Percentiles rank a stretch among this genome's conserved stretches.
These are phyloP conservation scores for Myrmophylax atrothorax DNA, from an alignment of 2,113 vertebrate genomes.

Conservation along the genomic window DNA sequence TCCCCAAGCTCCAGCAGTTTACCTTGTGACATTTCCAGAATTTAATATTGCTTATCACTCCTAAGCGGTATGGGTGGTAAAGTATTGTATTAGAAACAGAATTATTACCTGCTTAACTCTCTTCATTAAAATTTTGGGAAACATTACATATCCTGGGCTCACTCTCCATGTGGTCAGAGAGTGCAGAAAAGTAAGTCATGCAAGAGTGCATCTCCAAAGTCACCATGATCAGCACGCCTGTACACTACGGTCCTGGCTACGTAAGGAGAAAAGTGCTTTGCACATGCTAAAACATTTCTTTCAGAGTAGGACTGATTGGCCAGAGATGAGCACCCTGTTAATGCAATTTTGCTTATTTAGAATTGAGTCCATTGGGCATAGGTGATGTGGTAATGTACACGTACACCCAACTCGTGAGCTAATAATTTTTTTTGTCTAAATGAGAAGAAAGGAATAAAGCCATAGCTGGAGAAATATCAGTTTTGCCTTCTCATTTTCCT, in stretches of 20 bases:
- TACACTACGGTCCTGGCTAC: neutral
- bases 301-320: neutral
- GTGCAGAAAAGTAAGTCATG: neutral
- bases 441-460: neutral
- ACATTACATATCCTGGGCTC: neutral
- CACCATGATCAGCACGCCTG: neutral
- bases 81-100: neutral
- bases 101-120: neutral
- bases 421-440: neutral
- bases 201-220: neutral
- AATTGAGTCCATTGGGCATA: neutral
- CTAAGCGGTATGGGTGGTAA: neutral
- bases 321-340: neutral
- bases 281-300: neutral
- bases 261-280: neutral
- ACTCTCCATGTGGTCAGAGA: neutral
- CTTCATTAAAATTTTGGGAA: neutral
- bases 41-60: neutral
- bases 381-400: neutral
- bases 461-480: neutral
- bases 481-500: neutral
- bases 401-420: fast-evolving
- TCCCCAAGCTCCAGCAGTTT: neutral
- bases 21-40: neutral
- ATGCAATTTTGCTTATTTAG: neutral